Evolutionary conservation across 2,113 vertebrate species (phyloP), one percentile per base, ranked within the genome.

Genomic region (Stigmatopora nigra): DNA sequence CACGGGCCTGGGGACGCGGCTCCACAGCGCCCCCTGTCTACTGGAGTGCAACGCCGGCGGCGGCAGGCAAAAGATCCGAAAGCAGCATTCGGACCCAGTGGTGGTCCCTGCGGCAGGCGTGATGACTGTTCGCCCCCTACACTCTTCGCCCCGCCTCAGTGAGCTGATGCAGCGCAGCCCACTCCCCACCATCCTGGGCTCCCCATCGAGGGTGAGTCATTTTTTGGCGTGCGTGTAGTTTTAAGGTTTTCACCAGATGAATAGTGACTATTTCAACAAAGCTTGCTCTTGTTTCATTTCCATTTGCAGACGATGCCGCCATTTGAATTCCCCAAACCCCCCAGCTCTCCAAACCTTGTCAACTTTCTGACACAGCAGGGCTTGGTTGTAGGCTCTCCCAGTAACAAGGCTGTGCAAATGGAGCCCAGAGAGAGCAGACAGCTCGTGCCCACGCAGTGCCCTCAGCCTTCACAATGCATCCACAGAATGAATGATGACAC

Each of bases 11-110:
- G 94, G 95, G 63, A 90, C 91, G 15, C 92, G 95, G 63, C 93
- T 99, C 61, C 94, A 98, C 91, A 99, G 97, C 0, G 97, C 96
- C 78, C 97, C 97, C 86, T 97, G 95, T 81, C 87, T 98, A 76
- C 89, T 92, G 0, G 96, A 98, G 78, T 87, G 81, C 47, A 72
- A 91, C 57, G 88, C 90, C 49, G 90, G 90, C 6, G 89, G 91
- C 11, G 88, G 88, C 76, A 89, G 91, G 67, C 95, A 97, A 68
- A 96, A 95, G 81, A 92, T 99, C 78, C 92, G 91, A 67, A 98
- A 98, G 82, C 95, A 97, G 78, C 90, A 93, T 58, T 96, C 94
- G 0, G 97, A 98, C 73, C 94, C 96, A 0, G 78, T 93, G 45
- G 93, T 89, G 38, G 70, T 60, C 19, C 85, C 85, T 15, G 78